Percentiles rank a stretch among this genome's conserved stretches.
These are phyloP conservation scores for Alsophila aescularia DNA, from an alignment of 2,888 invertebrate genomes.

Conservation along the genomic window DNA sequence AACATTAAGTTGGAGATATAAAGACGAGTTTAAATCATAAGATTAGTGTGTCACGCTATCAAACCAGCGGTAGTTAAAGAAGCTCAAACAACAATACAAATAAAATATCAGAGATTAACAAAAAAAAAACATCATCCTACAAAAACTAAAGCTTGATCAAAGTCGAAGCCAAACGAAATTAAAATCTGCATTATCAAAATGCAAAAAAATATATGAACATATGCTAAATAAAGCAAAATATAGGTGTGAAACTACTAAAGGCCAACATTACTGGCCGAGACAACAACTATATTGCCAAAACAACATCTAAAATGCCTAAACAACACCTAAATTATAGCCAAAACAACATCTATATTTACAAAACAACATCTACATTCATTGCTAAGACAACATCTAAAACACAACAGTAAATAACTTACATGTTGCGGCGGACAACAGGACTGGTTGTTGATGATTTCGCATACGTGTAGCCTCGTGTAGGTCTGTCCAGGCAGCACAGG, in stretches of 20 bases:
- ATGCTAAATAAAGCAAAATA: background rate
- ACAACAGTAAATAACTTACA: slow-evolving; percentile 60
- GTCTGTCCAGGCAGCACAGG: slow-evolving; percentile 88
- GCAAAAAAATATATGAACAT: background rate
- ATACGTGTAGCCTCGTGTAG: slow-evolving; percentile 95
- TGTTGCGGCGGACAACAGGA: slow-evolving; percentile 91
- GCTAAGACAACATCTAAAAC: slow-evolving; percentile 15
- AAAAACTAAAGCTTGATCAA: background rate
- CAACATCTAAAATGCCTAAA: background rate
- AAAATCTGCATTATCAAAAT: background rate
- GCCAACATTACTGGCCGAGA: slow-evolving; percentile 9
- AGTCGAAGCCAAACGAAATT: too few relatives aligned
- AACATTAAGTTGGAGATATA: too few relatives aligned
- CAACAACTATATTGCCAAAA: slow-evolving; percentile 5
- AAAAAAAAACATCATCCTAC: too few relatives aligned
- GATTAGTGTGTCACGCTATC: too few relatives aligned
- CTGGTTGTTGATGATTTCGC: slow-evolving; percentile 92
- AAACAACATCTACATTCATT: background rate
- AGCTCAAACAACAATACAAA: background rate
- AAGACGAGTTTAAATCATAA: too few relatives aligned
- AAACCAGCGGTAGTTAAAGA: background rate
- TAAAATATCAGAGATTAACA: too few relatives aligned
- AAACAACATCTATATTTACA: background rate
- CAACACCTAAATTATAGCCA: slow-evolving; percentile 2
- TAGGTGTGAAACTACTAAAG: background rate